Percentiles rank a stretch among this genome's conserved stretches.
Evolutionary conservation across 2,113 vertebrate genomes (phyloP).

Genomic region (Neolamprologus toae): DNA sequence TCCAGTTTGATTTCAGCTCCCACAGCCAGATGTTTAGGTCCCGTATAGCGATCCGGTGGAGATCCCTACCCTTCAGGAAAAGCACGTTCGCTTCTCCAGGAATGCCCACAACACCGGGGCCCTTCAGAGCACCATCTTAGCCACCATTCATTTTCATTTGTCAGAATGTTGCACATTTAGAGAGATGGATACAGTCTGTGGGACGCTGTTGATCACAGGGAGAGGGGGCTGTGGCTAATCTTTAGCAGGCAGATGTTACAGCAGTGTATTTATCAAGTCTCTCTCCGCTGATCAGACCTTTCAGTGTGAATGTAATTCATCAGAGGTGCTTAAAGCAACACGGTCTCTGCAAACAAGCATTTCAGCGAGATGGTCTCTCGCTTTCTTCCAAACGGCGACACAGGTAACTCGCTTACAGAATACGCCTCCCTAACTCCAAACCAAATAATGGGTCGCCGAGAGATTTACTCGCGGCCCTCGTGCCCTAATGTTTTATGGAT

Average conservation of each 20-base stretch:
- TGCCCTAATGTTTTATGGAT: slow-evolving; percentile 61
- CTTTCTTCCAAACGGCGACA: slow-evolving; percentile 41
- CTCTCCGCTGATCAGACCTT: slow-evolving; percentile 63
- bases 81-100: slow-evolving; percentile 50
- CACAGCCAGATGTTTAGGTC: slow-evolving; percentile 66
- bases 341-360: slow-evolving; percentile 56
- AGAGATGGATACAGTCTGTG: slow-evolving; percentile 60
- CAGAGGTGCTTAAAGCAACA: slow-evolving; percentile 61
- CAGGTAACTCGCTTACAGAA: slow-evolving; percentile 43
- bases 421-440: slow-evolving; percentile 47
- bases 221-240: slow-evolving; percentile 56
- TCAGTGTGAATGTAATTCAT: slow-evolving; percentile 64
- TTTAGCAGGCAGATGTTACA: slow-evolving; percentile 59
- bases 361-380: slow-evolving; percentile 46
- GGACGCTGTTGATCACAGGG: slow-evolving; percentile 62
- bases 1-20: slow-evolving; percentile 66
- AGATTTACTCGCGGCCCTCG: slow-evolving; percentile 47
- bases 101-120: slow-evolving; percentile 44
- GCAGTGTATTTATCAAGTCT: slow-evolving; percentile 58
- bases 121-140: slow-evolving; percentile 56
- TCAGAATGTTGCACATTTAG: slow-evolving; percentile 67
- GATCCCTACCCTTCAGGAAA: slow-evolving; percentile 20
- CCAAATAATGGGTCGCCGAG: slow-evolving; percentile 61
- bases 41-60: slow-evolving; percentile 1
- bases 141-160: slow-evolving; percentile 62